phyloP scores from a whole-genome alignment of 2,888 invertebrate genomes.

The Nipponacmea schrenckii region DNA sequence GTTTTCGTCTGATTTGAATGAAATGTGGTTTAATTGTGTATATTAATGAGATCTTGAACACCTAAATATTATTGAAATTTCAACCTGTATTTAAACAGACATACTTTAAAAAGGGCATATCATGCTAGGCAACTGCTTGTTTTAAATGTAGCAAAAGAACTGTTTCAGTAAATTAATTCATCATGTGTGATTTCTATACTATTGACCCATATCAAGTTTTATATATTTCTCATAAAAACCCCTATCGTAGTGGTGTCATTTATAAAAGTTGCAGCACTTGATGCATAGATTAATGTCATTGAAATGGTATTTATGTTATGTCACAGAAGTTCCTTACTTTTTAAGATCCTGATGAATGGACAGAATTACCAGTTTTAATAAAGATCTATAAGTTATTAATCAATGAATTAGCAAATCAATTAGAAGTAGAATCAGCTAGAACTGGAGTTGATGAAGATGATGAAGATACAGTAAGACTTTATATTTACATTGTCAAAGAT shows the following conservation, averaged over 20 bases:
- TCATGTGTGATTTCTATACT: neutral
- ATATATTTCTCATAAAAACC: neutral
- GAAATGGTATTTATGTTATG: too few species aligned
- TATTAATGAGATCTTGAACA: too few species aligned
- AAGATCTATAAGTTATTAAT: conserved; percentile 80
- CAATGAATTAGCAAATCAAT: conserved; percentile 74
- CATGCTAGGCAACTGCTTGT: too few species aligned
- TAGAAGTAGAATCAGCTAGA: conserved; percentile 68
- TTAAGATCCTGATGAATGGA: conserved; percentile 72
- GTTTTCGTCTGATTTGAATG: too few species aligned
- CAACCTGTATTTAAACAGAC: too few species aligned
- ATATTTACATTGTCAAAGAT: neutral
- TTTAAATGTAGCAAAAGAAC: neutral
- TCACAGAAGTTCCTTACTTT: conserved; percentile 4
- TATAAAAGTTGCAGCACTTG: too few species aligned
- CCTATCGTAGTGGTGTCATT: neutral
- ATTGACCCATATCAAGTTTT: neutral
- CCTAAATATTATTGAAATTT: too few species aligned
- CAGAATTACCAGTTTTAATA: conserved; percentile 75
- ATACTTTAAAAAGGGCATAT: too few species aligned
- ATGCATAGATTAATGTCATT: too few species aligned
- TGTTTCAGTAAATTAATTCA: neutral
- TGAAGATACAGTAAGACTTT: conserved; percentile 49
- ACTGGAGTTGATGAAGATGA: conserved; percentile 64
- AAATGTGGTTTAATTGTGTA: too few species aligned